A percentile compares a stretch with the other conserved stretches of the same genome.
These are phyloP conservation scores for Cryptosula pallasiana DNA, from an alignment of 2,888 invertebrate genomes.

Conservation along the genomic window DNA sequence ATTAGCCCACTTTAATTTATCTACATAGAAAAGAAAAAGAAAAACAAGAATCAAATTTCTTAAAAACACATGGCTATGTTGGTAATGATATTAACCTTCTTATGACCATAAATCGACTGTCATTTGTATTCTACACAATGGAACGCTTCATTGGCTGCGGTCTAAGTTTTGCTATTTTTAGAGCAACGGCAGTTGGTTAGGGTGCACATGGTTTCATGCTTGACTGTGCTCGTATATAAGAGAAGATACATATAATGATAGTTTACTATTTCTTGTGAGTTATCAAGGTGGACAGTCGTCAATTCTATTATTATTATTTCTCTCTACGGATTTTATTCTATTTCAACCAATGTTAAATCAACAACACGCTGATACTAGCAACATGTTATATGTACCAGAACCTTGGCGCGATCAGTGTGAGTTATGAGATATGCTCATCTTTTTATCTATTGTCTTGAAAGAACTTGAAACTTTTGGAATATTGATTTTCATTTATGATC, in stretches of 20 bases:
- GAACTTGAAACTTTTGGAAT: too few relatives aligned
- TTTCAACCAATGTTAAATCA: neutral
- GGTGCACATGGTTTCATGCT: neutral
- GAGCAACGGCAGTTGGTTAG: neutral
- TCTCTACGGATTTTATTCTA: neutral
- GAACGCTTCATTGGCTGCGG: constrained; percentile 11
- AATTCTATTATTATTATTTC: neutral
- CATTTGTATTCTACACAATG: neutral
- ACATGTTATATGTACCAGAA: neutral
- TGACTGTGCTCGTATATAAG: constrained; percentile 17
- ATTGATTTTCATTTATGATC: too few relatives aligned
- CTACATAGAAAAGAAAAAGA: neutral
- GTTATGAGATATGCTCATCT: neutral
- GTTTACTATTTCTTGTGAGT: too few relatives aligned
- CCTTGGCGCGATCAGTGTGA: constrained; percentile 14
- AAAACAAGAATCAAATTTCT: constrained; percentile 23
- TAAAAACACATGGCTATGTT: constrained; percentile 8
- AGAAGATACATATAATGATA: neutral
- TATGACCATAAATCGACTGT: neutral
- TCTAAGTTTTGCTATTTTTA: neutral
- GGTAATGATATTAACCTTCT: constrained; percentile 4
- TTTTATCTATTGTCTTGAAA: too few relatives aligned
- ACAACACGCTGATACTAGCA: neutral
- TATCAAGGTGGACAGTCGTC: neutral
- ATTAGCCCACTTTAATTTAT: constrained; percentile 6